Conservation (phyloP, 2,888 invertebrate species). For the Ormyrus thymus region DNA sequence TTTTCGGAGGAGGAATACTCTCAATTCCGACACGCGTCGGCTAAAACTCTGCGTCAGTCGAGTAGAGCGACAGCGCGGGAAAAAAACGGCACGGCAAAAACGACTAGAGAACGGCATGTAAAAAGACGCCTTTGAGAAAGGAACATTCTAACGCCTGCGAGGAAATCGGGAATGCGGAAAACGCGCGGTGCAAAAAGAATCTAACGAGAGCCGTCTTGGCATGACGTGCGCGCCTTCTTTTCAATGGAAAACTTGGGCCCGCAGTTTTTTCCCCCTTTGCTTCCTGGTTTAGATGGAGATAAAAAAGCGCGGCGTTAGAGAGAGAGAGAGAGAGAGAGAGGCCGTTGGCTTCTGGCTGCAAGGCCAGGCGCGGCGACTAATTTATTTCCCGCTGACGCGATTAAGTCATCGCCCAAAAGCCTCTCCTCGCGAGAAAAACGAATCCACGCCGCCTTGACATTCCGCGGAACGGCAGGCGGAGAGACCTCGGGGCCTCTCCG, state of each 20-base stretch:
- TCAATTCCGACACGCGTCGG: too few relatives aligned
- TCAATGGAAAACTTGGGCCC: too few relatives aligned
- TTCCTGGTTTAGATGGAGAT: too few relatives aligned
- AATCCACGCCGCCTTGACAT: constrained; percentile 47
- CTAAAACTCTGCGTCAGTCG: too few relatives aligned
- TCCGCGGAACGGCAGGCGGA: constrained; percentile 14
- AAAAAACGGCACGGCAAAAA: background rate
- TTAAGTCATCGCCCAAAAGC: constrained; percentile 60
- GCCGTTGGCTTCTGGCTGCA: constrained; percentile 68
- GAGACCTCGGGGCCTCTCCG: background rate
- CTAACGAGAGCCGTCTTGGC: background rate
- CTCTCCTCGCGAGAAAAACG: background rate
- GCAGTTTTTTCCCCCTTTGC: too few relatives aligned
- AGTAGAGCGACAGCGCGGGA: background rate
- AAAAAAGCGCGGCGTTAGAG: constrained; percentile 21
- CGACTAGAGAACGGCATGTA: background rate
- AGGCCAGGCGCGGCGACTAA: constrained; percentile 61
- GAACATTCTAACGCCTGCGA: background rate
- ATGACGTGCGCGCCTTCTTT: background rate
- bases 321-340: constrained; percentile 44
- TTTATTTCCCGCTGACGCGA: constrained; percentile 61
- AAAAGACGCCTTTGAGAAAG: background rate
- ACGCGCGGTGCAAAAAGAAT: background rate
- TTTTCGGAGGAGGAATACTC: too few relatives aligned
- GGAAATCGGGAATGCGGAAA: background rate